Conservation (phyloP, 2,113 vertebrate species). For the Tautogolabrus adspersus region DNA sequence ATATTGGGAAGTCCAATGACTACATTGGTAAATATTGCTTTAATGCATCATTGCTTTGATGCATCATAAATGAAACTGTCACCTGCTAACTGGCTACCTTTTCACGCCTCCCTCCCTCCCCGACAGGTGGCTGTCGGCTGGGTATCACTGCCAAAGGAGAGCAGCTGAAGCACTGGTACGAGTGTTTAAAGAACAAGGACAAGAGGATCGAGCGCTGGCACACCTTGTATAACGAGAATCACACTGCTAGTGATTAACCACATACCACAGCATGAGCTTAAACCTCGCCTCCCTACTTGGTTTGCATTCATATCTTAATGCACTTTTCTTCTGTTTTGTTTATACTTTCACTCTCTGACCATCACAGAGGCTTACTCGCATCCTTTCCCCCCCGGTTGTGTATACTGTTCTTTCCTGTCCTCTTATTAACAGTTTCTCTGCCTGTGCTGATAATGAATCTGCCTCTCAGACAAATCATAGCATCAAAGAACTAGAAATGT, state of each 20-base stretch:
- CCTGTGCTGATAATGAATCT: slow-evolving; percentile 60
- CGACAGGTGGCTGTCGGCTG: slow-evolving; percentile 90
- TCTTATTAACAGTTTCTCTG: slow-evolving; percentile 33
- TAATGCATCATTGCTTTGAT: background rate
- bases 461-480: slow-evolving; percentile 46
- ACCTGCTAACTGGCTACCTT: background rate
- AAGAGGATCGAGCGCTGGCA: slow-evolving; percentile 99
- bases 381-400: background rate
- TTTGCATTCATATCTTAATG: slow-evolving; percentile 41
- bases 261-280: slow-evolving; percentile 34
- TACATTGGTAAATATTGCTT: slow-evolving; percentile 90
- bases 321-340: slow-evolving; percentile 43
- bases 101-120: slow-evolving; percentile 7
- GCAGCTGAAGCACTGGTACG: slow-evolving; percentile 98
- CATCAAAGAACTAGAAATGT: slow-evolving; percentile 41
- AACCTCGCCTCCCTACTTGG: slow-evolving; percentile 28
- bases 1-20: slow-evolving; percentile 97
- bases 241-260: slow-evolving; percentile 89
- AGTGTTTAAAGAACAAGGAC: slow-evolving; percentile 98
- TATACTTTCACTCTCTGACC: slow-evolving; percentile 25
- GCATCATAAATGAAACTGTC: background rate
- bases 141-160: slow-evolving; percentile 97
- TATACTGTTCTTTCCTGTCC: slow-evolving; percentile 17
- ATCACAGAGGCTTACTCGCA: slow-evolving; percentile 22
- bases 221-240: slow-evolving; percentile 92